Conservation (phyloP, 2,113 vertebrate species). For the Elachura formosa region DNA sequence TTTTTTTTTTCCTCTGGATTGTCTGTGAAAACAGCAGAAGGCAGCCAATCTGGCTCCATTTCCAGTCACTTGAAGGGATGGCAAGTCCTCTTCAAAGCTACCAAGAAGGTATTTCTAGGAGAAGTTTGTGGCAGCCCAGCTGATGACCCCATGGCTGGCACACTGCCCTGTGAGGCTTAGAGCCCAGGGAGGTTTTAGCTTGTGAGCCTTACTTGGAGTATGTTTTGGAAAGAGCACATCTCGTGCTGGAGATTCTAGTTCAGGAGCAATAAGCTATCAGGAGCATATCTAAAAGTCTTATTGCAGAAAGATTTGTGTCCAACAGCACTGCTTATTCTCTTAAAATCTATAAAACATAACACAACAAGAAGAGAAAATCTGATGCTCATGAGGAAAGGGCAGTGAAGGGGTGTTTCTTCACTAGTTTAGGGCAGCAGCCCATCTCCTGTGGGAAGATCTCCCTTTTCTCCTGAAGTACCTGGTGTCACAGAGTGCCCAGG, state of each 20-base stretch:
- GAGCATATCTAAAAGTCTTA: neutral
- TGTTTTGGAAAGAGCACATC: neutral
- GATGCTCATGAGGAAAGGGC: neutral
- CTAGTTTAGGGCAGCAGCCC: neutral
- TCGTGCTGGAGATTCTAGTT: neutral
- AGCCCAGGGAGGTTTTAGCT: neutral
- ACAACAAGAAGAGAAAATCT: neutral
- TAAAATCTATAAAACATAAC: neutral
- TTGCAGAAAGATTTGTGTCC: neutral
- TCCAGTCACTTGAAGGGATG: neutral
- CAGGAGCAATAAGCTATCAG: neutral
- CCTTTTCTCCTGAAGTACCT: neutral
- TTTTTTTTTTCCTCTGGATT: neutral
- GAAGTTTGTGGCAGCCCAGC: neutral
- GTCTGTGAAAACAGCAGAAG: neutral
- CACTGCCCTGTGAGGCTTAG: neutral
- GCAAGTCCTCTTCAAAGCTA: neutral
- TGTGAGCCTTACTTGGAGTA: rapidly evolving
- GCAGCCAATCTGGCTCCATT: neutral
- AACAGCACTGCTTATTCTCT: neutral
- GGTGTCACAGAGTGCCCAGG: neutral
- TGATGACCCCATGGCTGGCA: neutral
- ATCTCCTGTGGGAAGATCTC: neutral
- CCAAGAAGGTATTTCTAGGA: neutral
- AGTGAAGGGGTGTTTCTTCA: neutral